Percentiles rank a stretch among this genome's conserved stretches.
Evolutionary conservation across 2,888 invertebrate genomes (phyloP).

Genomic region (Phanerotoma sp.): DNA sequence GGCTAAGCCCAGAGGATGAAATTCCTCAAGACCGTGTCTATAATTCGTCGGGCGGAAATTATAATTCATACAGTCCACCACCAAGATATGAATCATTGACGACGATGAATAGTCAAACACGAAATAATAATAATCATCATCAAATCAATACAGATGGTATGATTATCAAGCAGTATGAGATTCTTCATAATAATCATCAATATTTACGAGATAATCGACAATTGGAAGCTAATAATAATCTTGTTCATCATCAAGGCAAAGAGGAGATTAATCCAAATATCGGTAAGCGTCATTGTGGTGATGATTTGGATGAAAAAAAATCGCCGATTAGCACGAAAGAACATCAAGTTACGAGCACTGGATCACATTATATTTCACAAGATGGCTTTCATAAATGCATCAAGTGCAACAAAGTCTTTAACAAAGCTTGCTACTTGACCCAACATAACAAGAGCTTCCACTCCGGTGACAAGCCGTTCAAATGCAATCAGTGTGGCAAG

Average conservation of each 20-base stretch:
- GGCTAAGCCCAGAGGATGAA: constrained; percentile 65
- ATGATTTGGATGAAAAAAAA: constrained; percentile 20
- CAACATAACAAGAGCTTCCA: constrained; percentile 91
- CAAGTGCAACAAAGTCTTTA: constrained; percentile 82
- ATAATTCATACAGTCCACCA: constrained; percentile 40
- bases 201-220: constrained; percentile 18
- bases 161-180: constrained; percentile 39
- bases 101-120: constrained; percentile 30
- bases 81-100: constrained; percentile 43
- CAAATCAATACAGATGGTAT: constrained; percentile 35
- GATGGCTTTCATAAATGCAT: constrained; percentile 67
- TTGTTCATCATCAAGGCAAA: constrained; percentile 38
- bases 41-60: constrained; percentile 48
- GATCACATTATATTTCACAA: constrained; percentile 45
- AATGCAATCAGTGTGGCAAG: constrained; percentile 84
- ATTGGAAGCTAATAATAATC: constrained; percentile 47
- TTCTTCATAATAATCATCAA: constrained; percentile 12
- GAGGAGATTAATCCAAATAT: constrained; percentile 45
- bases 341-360: constrained; percentile 45
- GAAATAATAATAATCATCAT: no score
- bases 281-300: constrained; percentile 24
- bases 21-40: constrained; percentile 58
- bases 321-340: constrained; percentile 39
- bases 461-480: constrained; percentile 81
- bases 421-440: constrained; percentile 83